Evolutionary conservation across 2,113 vertebrate genomes (phyloP), one percentile per base, ranked within the genome.

Genomic region (Dipodomys stephensi): DNA sequence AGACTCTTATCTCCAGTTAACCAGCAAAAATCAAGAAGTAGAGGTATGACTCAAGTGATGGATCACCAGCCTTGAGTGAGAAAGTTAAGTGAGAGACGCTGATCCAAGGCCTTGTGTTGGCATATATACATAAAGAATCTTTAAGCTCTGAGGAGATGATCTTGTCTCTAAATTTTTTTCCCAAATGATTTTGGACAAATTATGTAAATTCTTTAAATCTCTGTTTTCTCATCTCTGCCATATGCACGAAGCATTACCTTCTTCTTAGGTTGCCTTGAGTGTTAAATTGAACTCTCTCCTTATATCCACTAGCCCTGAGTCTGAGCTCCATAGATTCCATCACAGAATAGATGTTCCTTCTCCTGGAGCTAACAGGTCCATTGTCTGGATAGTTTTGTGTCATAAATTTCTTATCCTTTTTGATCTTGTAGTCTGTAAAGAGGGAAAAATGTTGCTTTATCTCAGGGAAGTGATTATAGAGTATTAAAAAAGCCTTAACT

Each of bases 381-480:
- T 84, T 64, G 35, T 92, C 22, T 92, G 65, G 72, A 19, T 90
- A 64, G 69, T 81, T 92, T 78, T 69, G 77, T 39, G 28, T 16
- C 5, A 62, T 62, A 78, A 87, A 74, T 73, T 88, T 28, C 28
- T 22, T 94, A 71, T 60, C 15, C 11, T 65, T 83, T 90, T 87
- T 72, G 27, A 87, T 13, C 69, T 85, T 62, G 69, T 30, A 83
- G n/a, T 76, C 7, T 73, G 20, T 92, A 88, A 91, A 92, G 83
- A 76, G 65, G 18, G 20, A 7, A 44, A 46, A 89, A 76, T 71
- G 11, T 10, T 81, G 20, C 62, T 92, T 84, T 89, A 28, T 53
- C 20, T 85, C 23, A 18, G 67, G 30, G 77, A 85, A 85, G 62
- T 85, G 30, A 85, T 80, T 64, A 53, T 89, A 57, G 77, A 95